Evolutionary conservation across 2,797 vertebrate genomes (phyloP).

Genomic region (Mormyrus hasselquistii): DNA sequence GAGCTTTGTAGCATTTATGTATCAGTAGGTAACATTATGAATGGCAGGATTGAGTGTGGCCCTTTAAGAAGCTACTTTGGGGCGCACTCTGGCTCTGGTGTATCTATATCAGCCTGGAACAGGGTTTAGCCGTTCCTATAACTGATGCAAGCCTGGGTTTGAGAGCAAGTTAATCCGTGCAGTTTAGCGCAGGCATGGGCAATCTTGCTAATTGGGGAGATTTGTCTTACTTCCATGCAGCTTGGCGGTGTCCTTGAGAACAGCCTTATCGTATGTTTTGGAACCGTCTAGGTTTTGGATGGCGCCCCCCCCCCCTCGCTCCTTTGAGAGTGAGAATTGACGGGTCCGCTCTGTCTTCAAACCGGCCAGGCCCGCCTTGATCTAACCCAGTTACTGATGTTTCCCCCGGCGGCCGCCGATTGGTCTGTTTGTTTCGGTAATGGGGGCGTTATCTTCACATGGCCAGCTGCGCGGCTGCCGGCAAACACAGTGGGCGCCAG

Average conservation of each 20-base stretch:
- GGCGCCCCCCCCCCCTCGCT: neutral
- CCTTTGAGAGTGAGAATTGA: neutral
- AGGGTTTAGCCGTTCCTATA: neutral
- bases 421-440: conserved; percentile 14
- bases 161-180: neutral
- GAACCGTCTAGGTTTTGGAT: neutral
- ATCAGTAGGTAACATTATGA: conserved; percentile 23
- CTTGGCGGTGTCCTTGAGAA: neutral
- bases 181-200: neutral
- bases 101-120: neutral
- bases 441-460: neutral
- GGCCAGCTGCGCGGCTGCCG: neutral
- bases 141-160: neutral
- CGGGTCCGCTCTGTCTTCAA: neutral
- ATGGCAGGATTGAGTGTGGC: conserved; percentile 32
- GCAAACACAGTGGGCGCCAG: neutral
- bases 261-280: neutral
- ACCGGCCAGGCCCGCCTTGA: neutral
- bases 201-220: neutral
- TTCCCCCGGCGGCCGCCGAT: neutral
- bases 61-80: conserved; percentile 25
- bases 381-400: conserved; percentile 12
- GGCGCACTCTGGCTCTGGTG: neutral
- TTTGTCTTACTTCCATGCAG: neutral
- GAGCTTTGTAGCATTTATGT: neutral